Conservation (phyloP, 2,888 invertebrate genomes). For the Cynaeus angustus region DNA sequence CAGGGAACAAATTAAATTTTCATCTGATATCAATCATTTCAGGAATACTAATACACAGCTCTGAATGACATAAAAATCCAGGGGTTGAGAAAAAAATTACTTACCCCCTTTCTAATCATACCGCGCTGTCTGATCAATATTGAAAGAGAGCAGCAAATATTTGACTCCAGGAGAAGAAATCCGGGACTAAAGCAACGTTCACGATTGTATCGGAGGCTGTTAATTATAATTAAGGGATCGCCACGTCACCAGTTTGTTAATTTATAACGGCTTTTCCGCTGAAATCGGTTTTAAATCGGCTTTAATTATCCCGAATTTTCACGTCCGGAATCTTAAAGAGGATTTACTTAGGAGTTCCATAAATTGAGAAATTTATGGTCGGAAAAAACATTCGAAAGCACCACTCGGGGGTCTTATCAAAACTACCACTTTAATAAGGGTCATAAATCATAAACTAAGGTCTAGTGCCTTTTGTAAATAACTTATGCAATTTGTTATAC, state of each 20-base stretch:
- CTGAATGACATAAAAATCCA: conserved; percentile 33
- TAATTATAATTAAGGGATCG: conserved; percentile 39
- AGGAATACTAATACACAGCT: conserved; percentile 38
- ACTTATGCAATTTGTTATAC: conserved; percentile 51
- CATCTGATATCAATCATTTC: conserved; percentile 43
- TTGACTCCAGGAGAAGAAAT: conserved; percentile 39
- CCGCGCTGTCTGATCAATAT: conserved; percentile 42
- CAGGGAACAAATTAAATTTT: conserved; percentile 43
- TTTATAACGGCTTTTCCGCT: conserved; percentile 20
- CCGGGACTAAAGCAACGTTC: conserved; percentile 1
- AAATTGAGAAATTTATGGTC: conserved; percentile 40
- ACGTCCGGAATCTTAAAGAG: conserved; percentile 10
- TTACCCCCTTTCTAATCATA: conserved; percentile 37
- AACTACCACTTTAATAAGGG: conserved; percentile 24
- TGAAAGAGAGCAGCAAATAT: conserved; percentile 47
- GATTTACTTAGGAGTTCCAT: conserved; percentile 30
- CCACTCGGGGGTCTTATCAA: conserved; percentile 21
- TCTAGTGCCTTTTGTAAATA: conserved; percentile 48
- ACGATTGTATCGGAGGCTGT: conserved; percentile 3
- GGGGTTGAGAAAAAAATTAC: conserved; percentile 28
- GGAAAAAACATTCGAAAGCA: conserved; percentile 22
- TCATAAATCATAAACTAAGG: conserved; percentile 46
- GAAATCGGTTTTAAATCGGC: conserved; percentile 45
- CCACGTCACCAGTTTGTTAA: conserved; percentile 31
- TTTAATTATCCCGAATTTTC: conserved; percentile 43